phyloP scores from a whole-genome alignment of 2,888 invertebrate species.

The Elegia similella region DNA sequence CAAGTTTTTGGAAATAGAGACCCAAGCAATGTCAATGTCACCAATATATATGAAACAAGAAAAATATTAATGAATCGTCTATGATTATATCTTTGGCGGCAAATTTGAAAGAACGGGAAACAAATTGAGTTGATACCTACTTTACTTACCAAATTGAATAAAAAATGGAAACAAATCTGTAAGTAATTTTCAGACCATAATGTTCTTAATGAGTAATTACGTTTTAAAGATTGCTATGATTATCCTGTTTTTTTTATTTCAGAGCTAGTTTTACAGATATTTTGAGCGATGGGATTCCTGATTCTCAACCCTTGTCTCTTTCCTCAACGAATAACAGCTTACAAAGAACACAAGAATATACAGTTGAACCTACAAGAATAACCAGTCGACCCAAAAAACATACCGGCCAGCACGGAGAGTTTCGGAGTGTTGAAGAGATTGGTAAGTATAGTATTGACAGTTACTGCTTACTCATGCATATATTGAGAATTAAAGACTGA shows the following conservation, averaged over 20 bases:
- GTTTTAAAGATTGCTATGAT: background rate
- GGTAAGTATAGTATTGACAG: slow-evolving; percentile 37
- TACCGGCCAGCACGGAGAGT: slow-evolving; percentile 59
- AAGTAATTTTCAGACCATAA: slow-evolving; percentile 19
- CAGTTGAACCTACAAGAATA: slow-evolving; percentile 14
- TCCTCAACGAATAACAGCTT: slow-evolving; percentile 31
- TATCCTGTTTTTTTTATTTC: slow-evolving; percentile 22
- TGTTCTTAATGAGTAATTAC: background rate
- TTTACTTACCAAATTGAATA: background rate
- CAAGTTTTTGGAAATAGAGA: too few species aligned
- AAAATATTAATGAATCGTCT: background rate
- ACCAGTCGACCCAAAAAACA: slow-evolving; percentile 47
- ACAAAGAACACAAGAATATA: slow-evolving; percentile 16
- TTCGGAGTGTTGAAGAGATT: slow-evolving; percentile 66
- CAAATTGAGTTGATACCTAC: background rate
- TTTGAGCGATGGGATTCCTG: slow-evolving; percentile 52
- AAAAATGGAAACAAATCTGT: slow-evolving; percentile 29
- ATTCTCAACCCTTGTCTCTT: slow-evolving; percentile 67
- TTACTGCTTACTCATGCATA: too few species aligned
- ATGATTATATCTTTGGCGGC: background rate
- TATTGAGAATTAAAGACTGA: too few species aligned
- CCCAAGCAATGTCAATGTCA: too few species aligned
- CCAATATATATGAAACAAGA: too few species aligned
- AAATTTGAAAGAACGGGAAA: background rate
- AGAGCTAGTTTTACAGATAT: slow-evolving; percentile 63